These are phyloP conservation scores for Promerops cafer DNA, from an alignment of 2,113 vertebrate species.

Conservation along the genomic window DNA sequence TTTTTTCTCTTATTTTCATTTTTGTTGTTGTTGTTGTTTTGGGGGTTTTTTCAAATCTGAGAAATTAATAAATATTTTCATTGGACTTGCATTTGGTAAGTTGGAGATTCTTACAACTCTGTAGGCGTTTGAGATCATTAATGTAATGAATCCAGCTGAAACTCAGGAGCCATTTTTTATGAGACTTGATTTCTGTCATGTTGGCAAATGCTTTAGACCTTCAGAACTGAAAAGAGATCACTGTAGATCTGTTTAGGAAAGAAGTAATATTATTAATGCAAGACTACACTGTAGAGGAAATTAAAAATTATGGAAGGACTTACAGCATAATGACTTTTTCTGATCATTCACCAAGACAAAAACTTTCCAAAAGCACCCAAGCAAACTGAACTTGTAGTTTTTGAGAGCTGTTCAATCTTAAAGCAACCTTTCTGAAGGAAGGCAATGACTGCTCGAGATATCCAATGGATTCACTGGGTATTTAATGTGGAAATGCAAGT, in stretches of 20 bases:
- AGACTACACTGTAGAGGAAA: neutral
- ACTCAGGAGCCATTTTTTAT: neutral
- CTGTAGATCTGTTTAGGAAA: neutral
- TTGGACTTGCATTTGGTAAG: neutral
- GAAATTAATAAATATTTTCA: neutral
- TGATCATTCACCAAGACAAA: neutral
- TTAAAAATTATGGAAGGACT: neutral
- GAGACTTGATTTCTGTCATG: neutral
- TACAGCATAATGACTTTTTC: neutral
- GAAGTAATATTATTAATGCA: neutral
- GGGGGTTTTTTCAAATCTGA: accelerated
- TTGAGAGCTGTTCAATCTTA: neutral
- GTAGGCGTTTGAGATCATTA: neutral
- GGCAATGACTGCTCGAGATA: neutral
- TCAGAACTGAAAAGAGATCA: neutral
- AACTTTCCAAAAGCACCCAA: neutral
- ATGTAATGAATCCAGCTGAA: neutral
- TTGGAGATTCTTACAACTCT: neutral
- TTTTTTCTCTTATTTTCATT: neutral
- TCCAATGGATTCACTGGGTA: neutral
- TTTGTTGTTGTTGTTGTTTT: neutral
- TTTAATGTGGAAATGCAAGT: neutral
- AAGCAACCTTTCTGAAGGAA: neutral
- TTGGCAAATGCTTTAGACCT: neutral
- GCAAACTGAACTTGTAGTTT: neutral